Percentiles rank a stretch among this genome's conserved stretches.
Conservation (phyloP, 35 echinoderm and acorn worm genomes). For the Acanthaster planci region DNA sequence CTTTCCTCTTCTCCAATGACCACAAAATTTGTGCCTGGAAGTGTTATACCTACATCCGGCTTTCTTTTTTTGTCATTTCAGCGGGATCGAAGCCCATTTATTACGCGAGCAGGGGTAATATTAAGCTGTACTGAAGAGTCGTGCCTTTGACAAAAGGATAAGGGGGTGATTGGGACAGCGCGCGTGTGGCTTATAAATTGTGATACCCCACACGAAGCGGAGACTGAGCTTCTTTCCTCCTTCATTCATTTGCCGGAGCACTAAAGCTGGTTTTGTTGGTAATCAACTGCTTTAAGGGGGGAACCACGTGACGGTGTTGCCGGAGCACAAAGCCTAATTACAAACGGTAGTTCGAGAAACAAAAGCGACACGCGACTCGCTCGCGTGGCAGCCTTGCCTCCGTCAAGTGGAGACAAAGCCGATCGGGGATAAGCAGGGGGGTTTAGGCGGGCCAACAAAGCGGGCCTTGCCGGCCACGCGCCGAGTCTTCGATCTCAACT, state of each 20-base stretch:
- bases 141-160: constrained; percentile 6
- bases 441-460: constrained; percentile 23
- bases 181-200: constrained; percentile 22
- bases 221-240: not conserved
- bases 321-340: constrained; percentile 28
- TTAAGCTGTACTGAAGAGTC: too few relatives aligned
- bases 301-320: constrained; percentile 18
- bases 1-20: not conserved
- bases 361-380: constrained; percentile 27
- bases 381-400: constrained; percentile 17
- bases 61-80: not conserved
- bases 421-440: constrained; percentile 15
- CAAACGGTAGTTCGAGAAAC: constrained; percentile 30
- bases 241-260: not conserved
- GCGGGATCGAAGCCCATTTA: constrained; percentile 8
- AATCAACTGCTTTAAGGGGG: constrained; percentile 3
- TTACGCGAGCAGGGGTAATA: not conserved
- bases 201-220: not conserved
- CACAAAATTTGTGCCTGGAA: not conserved
- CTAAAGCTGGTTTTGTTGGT: not conserved
- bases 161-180: constrained; percentile 21
- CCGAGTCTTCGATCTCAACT: constrained; percentile 13
- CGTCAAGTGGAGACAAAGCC: constrained; percentile 17
- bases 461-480: not conserved
- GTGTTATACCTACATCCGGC: too few relatives aligned